Evolutionary conservation across 2,888 invertebrate genomes (phyloP), one percentile per base, ranked within the genome.

Genomic region (Eudemis profundana): DNA sequence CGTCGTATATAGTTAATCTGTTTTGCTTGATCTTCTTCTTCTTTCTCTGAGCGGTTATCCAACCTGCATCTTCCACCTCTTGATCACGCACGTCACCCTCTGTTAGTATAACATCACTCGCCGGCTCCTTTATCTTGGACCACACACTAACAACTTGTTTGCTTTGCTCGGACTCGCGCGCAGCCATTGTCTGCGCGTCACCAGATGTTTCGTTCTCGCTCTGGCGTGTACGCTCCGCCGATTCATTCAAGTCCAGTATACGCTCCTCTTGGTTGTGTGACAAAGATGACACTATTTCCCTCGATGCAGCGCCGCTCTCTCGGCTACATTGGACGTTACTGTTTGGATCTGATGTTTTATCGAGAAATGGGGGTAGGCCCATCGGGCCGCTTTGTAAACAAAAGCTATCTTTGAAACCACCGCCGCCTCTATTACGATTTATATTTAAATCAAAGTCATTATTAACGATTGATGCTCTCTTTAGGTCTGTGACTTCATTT

Each of bases 381-480:
- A 12, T 19, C 10, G 46, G 46, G 10, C 46, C 46, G 10, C 46
- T 46, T 7, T 46, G 3, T 38, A 33, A 51, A 51, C n/a, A 51
- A 51, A 51, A 51, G 19, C 36, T 51, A 10, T 51, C 38, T 17
- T 51, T 51, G 1, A 51, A 2, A 17, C 17, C 36, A 5, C 51
- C 51, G 5, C 51, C 51, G 7, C 36, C 51, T 12, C 51, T 17
- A 38, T 53, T 53, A 23, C 19, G 40, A 14, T 53, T 40, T 0
- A 40, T 15, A 40, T 53, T 38, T 3, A 53, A 40, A 40, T 53
- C 40, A 15, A 19, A 53, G 23, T 38, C 23, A 8, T 53, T 40
- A n/a, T 38, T 53, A n/a, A 53, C 5, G 8, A 53, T 10, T 0
- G 53, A 53, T 3, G 33, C 38, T 19, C 40, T 21, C 14, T 40